Percentiles rank a stretch among this genome's conserved stretches.
Evolutionary conservation across 1,140 invertebrate genomes (phyloP).

Genomic region (Apis laboriosa): DNA sequence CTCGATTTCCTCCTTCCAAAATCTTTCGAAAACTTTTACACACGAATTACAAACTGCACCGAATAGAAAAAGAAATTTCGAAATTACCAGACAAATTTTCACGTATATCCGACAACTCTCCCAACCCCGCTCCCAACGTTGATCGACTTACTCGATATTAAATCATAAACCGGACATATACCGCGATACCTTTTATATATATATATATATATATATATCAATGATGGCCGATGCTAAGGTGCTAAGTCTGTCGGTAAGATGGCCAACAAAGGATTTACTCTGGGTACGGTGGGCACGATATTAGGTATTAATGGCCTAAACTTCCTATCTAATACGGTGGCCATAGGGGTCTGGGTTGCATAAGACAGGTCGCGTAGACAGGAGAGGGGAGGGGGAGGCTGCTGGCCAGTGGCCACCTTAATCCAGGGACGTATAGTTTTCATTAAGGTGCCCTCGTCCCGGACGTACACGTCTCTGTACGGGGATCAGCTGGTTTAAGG

Average conservation of each 20-base stretch:
- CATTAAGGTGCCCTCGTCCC: constrained; percentile 74
- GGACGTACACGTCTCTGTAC: constrained; percentile 72
- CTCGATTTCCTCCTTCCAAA: too few species aligned
- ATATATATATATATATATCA: constrained; percentile 12
- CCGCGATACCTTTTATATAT: not conserved
- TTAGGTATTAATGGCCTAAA: constrained; percentile 79
- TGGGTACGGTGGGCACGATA: constrained; percentile 65
- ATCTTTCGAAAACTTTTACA: too few species aligned
- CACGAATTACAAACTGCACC: too few species aligned
- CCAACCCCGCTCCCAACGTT: too few species aligned
- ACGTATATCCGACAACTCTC: too few species aligned
- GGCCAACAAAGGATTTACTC: constrained; percentile 78
- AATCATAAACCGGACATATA: too few species aligned
- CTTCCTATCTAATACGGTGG: constrained; percentile 74
- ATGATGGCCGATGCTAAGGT: constrained; percentile 64
- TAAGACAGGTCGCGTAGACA: constrained; percentile 70
- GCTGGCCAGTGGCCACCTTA: constrained; percentile 77
- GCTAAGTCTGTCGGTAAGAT: constrained; percentile 74
- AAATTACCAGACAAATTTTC: too few species aligned
- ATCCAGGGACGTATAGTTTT: constrained; percentile 80
- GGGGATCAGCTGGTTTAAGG: constrained; percentile 76
- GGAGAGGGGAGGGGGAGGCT: constrained; percentile 19
- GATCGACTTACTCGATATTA: too few species aligned
- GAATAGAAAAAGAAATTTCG: too few species aligned
- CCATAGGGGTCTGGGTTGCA: constrained; percentile 70